Evolutionary conservation across 2,888 invertebrate genomes (phyloP).

Genomic region (Sesia apiformis): DNA sequence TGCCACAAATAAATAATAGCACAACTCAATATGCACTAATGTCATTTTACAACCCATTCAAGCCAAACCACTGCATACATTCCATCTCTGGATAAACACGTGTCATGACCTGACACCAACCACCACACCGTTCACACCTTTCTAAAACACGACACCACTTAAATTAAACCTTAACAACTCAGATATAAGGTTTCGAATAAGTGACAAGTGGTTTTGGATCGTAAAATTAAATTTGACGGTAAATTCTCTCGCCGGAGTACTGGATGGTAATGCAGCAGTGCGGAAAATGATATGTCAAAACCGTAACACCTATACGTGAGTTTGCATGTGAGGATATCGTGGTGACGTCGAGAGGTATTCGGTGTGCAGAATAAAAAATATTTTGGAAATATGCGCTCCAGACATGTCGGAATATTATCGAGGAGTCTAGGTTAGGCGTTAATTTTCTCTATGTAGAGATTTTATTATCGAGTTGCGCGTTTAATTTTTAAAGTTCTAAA

Average conservation of each 20-base stretch:
- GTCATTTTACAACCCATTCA: conserved; percentile 14
- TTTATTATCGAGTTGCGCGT: too few relatives aligned
- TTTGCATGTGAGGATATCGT: background rate
- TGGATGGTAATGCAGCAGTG: conserved; percentile 31
- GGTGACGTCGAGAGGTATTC: conserved; percentile 4
- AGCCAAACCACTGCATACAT: conserved; percentile 25
- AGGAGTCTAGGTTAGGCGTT: too few relatives aligned
- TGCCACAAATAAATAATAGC: too few relatives aligned
- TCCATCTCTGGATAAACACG: conserved; percentile 19
- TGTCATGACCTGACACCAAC: conserved; percentile 17
- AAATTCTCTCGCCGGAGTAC: background rate
- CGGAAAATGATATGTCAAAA: conserved; percentile 66
- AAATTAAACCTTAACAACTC: conserved; percentile 6
- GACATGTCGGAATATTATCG: too few relatives aligned
- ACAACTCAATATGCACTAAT: background rate
- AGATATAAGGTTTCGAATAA: background rate
- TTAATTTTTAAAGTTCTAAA: too few relatives aligned
- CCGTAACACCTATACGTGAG: background rate
- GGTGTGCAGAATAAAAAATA: background rate
- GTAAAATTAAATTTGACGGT: background rate
- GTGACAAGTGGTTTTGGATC: background rate
- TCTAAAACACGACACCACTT: conserved; percentile 2
- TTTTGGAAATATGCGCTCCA: too few relatives aligned
- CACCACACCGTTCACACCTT: conserved; percentile 1
- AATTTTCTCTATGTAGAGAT: too few relatives aligned